A percentile compares a stretch with the other conserved stretches of the same genome.
Conservation (phyloP, 2,888 invertebrate genomes). For the Caenorhabditis japonica region DNA sequence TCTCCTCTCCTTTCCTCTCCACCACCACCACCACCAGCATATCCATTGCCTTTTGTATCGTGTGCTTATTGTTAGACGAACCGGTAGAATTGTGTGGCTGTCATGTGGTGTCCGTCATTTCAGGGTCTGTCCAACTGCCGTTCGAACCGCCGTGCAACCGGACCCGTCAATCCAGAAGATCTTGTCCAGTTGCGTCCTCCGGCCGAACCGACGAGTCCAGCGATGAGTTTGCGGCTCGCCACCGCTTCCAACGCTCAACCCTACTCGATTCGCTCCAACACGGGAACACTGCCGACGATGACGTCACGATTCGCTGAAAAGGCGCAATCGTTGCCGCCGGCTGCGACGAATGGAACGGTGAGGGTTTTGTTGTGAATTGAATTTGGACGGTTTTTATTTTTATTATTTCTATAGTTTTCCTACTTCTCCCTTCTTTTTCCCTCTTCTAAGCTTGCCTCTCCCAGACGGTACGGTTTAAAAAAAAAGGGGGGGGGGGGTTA, state of each 20-base stretch:
- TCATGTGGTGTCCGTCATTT: conserved; percentile 6
- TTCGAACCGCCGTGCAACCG: conserved; percentile 72
- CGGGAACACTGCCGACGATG: conserved; percentile 45
- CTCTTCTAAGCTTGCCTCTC: conserved; percentile 13
- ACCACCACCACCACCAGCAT: neutral
- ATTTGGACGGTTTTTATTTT: no score
- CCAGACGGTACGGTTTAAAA: neutral
- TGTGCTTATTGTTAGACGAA: conserved; percentile 14
- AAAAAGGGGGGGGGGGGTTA: no score
- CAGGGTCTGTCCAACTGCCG: conserved; percentile 65
- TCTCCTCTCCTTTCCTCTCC: neutral
- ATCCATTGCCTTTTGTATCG: conserved; percentile 5
- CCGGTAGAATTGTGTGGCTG: conserved; percentile 12
- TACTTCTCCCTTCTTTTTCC: conserved; percentile 11
- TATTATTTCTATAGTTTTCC: conserved; percentile 5
- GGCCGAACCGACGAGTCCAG: conserved; percentile 16
- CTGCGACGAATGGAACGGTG: conserved; percentile 28
- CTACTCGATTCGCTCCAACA: conserved; percentile 27
- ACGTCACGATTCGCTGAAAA: conserved; percentile 45
- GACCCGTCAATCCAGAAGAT: conserved; percentile 72
- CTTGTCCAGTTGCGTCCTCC: conserved; percentile 17
- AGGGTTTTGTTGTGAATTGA: conserved; percentile 13
- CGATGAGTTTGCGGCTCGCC: conserved; percentile 39
- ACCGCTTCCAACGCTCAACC: conserved; percentile 17
- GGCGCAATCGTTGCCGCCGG: conserved; percentile 42